These are phyloP conservation scores for Leptopilina myrica DNA, from an alignment of 2,888 invertebrate species.

Conservation along the genomic window DNA sequence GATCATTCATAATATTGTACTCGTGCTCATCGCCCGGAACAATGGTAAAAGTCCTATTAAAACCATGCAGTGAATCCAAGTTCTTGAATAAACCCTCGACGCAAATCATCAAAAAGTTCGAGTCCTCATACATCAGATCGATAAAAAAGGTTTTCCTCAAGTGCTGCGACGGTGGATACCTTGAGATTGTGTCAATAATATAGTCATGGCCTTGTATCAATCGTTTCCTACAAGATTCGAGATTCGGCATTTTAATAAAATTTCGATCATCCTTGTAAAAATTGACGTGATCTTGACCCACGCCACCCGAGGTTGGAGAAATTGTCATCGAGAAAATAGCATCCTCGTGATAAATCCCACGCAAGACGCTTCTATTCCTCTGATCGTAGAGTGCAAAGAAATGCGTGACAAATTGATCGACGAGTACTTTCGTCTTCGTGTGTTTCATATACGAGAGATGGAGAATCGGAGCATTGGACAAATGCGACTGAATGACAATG, in stretches of 20 bases:
- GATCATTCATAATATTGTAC: constrained; percentile 84
- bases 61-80: constrained; percentile 75
- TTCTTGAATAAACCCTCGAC: constrained; percentile 80
- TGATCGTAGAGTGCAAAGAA: constrained; percentile 83
- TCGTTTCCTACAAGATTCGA: constrained; percentile 56
- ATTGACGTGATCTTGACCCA: constrained; percentile 51
- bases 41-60: constrained; percentile 81
- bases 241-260: constrained; percentile 64
- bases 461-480: constrained; percentile 60
- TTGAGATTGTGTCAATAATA: constrained; percentile 66
- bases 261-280: constrained; percentile 76
- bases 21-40: constrained; percentile 76
- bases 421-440: constrained; percentile 69
- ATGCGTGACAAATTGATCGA: constrained; percentile 82
- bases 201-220: constrained; percentile 65
- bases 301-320: constrained; percentile 53
- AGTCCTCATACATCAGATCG: constrained; percentile 64
- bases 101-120: constrained; percentile 71
- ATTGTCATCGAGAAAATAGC: constrained; percentile 81
- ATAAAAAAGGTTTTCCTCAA: constrained; percentile 77
- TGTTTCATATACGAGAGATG: constrained; percentile 60
- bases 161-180: constrained; percentile 79
- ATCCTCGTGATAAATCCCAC: constrained; percentile 81
- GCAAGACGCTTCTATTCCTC: constrained; percentile 78
- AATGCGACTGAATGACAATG: constrained; percentile 62